A percentile compares a stretch with the other conserved stretches of the same genome.
These are phyloP conservation scores for Anthonomus grandis DNA, from an alignment of 1,140 invertebrate species.

Conservation along the genomic window DNA sequence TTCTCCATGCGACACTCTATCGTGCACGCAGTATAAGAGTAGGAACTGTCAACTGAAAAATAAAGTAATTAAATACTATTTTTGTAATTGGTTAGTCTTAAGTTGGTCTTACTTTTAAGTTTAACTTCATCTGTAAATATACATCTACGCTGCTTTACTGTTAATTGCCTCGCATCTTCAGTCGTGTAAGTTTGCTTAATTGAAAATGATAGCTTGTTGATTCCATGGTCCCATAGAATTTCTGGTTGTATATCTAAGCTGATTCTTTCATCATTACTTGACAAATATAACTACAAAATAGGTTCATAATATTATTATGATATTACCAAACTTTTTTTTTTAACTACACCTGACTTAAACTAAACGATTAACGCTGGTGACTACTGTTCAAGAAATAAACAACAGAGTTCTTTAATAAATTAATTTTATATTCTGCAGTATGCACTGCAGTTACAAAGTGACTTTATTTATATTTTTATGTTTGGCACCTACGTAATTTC, in stretches of 20 bases:
- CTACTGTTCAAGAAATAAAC: too few species aligned
- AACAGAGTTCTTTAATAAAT: too few species aligned
- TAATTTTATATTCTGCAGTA: too few species aligned
- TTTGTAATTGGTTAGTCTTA: neutral
- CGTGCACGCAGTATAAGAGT: constrained; percentile 67
- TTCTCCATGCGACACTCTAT: constrained; percentile 64
- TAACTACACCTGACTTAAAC: too few species aligned
- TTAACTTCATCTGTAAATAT: constrained; percentile 61
- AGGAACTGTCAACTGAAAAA: constrained; percentile 54
- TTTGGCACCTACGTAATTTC: too few species aligned
- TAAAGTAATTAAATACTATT: neutral
- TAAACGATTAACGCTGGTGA: too few species aligned
- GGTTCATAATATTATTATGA: too few species aligned
- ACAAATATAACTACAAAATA: too few species aligned
- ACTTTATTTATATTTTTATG: too few species aligned
- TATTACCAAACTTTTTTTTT: too few species aligned
- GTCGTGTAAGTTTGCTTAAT: constrained; percentile 71
- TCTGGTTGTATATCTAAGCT: constrained; percentile 62
- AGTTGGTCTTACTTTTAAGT: constrained; percentile 38
- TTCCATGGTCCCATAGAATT: constrained; percentile 61
- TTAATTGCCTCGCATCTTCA: constrained; percentile 62
- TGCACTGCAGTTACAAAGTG: too few species aligned
- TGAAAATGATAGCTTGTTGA: constrained; percentile 62
- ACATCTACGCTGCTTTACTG: constrained; percentile 63
- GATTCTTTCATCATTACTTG: constrained; percentile 65